Evolutionary conservation across 2,113 vertebrate species (phyloP), one percentile per base, ranked within the genome.

Genomic region (Poecile atricapillus): DNA sequence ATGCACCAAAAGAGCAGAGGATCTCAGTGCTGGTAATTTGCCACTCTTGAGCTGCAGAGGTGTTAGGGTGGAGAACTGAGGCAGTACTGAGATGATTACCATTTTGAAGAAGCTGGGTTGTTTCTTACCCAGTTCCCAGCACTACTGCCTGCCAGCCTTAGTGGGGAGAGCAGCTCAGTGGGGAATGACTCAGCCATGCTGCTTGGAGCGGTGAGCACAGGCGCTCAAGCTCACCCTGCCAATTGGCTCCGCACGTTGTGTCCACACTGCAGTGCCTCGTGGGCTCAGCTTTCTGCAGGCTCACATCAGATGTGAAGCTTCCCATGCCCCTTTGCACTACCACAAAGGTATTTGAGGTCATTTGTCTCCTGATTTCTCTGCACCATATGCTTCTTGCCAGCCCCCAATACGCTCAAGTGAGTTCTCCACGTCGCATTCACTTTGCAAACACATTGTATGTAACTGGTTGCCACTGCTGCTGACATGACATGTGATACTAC

Each of bases 361-460:
- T 89, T 88, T 85, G 6, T 59, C 35, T 50, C 15, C 25, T 46
- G 52, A n/a, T 67, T 68, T 53, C 46, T 76, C 43, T 58, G 39
- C 58, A 76, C 49, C 22, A 43, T 13, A 18, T 15, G 4, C 30
- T 31, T 65, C 73, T 53, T 20, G 8, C 41, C 77, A 81, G 64
- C 31, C 30, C 70, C 46, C 50, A 55, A 5, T 9, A 52, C 0
- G 1, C 44, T 58, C 73, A 53, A 17, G 46, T 7, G 41, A 63
- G 41, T 69, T 59, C 37, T 69, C 14, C 0, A 1, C 18, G 3
- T 24, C 70, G 64, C 25, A 39, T 77, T 59, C 23, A 8, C 28
- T 8, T 43, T 41, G 37, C 37, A 63, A 87, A 58, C n/a, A n/a
- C 0, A 0, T 47, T 67, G 37, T 23, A 5, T 7, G 58, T 50